Evolutionary conservation across 2,888 invertebrate genomes (phyloP).

Genomic region (Dinocampus coccinellae): DNA sequence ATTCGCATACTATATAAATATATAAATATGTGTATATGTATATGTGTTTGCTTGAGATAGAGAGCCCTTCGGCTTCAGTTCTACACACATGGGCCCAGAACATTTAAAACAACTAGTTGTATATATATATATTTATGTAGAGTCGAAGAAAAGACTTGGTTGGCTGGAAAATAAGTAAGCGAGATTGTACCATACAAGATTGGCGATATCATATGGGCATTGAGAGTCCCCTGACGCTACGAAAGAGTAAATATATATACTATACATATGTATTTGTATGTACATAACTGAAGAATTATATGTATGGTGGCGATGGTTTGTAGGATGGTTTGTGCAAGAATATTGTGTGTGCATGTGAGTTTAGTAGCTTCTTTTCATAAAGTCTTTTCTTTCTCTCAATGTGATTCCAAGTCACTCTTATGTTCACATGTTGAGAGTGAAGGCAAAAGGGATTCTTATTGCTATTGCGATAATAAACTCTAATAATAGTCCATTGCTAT

Average conservation of each 20-base stretch:
- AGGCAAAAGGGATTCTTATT: constrained; percentile 34
- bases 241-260: not conserved
- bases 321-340: too few species aligned
- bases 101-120: not conserved
- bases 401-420: too few species aligned
- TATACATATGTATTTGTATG: not conserved
- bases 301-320: too few species aligned
- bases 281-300: not conserved
- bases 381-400: too few species aligned
- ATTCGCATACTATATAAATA: not conserved
- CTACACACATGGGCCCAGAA: not conserved
- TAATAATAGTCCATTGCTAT: constrained; percentile 50
- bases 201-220: constrained; percentile 32
- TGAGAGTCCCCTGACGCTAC: constrained; percentile 32
- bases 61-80: not conserved
- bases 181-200: constrained; percentile 23
- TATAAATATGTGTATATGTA: not conserved
- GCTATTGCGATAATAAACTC: constrained; percentile 49
- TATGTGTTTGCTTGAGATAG: not conserved
- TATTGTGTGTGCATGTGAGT: not conserved
- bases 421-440: too few species aligned
- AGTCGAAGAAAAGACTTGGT: not conserved
- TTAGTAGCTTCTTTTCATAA: too few species aligned
- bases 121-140: not conserved
- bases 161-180: not conserved